Evolutionary conservation across 2,888 invertebrate species (phyloP), one percentile per base, ranked within the genome.

Genomic region (Glyphotaelius pellucidus): DNA sequence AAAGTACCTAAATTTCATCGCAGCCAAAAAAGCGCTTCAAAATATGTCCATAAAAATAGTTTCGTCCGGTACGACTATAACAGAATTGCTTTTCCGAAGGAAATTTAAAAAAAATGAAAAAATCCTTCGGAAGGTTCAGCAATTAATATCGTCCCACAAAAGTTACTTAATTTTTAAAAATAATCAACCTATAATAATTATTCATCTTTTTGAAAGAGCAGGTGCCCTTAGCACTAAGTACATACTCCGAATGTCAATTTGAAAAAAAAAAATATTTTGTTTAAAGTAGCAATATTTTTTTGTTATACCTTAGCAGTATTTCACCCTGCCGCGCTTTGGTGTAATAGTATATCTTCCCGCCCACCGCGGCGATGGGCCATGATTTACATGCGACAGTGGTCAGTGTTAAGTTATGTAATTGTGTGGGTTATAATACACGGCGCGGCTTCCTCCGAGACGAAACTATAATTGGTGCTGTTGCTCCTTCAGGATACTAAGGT

Each of bases 361-460:
- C 32, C 83, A 38, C 83, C n/a, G 35, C 35, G 25, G 67, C 35
- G 35, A 83, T n/a, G 35, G 83, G 19, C 35, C 32, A 25, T n/a
- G 83, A 83, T 83, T 83, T 35, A 83, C 83, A 83, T 83, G 83
- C 35, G 83, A 35, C 83, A 83, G 32, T 83, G 83, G 83, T 83
- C 83, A 83, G 83, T 67, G 9, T 83, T 83, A 35, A 32, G 25
- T 32, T 83, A 83, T 32, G 83, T 38, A 38, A 83, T 38, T 1
- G 25, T 83, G 83, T 83, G 83, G 83, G 83, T 83, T 19, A 15
- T 35, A 32, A 32, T 38, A n/a, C 35, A 35, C 32, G 15, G 32
- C 5, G 25, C 31, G 35, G 35, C 83, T 35, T 83, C 83, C 83
- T 83, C n/a, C 83, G 32, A 83, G 83, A 83, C 31, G 25, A 83